Evolutionary conservation across 1,140 invertebrate species (phyloP).

Genomic region (Hyphantria cunea): DNA sequence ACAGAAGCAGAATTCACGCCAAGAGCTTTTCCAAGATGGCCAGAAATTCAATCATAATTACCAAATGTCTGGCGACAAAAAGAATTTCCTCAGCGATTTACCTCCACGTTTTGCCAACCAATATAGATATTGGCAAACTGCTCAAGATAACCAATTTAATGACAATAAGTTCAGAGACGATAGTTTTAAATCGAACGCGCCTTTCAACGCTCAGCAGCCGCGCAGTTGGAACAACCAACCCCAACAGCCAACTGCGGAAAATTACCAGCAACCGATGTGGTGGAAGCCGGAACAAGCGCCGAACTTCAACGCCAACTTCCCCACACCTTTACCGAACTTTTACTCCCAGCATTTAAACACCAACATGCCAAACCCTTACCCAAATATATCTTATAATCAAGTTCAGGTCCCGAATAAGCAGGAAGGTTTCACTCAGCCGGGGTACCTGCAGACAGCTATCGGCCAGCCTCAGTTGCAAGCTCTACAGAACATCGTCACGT

Average conservation of each 20-base stretch:
- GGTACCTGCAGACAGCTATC: constrained; percentile 50
- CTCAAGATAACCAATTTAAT: constrained; percentile 57
- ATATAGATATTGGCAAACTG: constrained; percentile 67
- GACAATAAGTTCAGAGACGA: constrained; percentile 72
- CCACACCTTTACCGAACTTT: constrained; percentile 51
- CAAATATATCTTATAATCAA: constrained; percentile 50
- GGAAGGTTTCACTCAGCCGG: constrained; percentile 42
- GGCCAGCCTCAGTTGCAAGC: constrained; percentile 56
- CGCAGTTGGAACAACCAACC: constrained; percentile 16
- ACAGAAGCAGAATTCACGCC: constrained; percentile 71
- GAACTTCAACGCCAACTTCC: constrained; percentile 41
- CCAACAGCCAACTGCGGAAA: constrained; percentile 33
- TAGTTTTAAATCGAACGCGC: constrained; percentile 38
- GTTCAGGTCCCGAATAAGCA: constrained; percentile 43
- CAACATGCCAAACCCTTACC: constrained; percentile 50
- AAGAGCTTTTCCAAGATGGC: constrained; percentile 63
- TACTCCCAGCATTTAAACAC: constrained; percentile 46
- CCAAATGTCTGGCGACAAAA: constrained; percentile 68
- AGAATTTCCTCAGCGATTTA: constrained; percentile 68
- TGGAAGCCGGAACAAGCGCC: constrained; percentile 62
- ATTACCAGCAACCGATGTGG: constrained; percentile 54
- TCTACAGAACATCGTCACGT: constrained; percentile 57
- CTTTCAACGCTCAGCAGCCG: constrained; percentile 31
- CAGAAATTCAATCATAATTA: constrained; percentile 62
- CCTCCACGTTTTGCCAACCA: constrained; percentile 76